Evolutionary conservation across 2,888 invertebrate genomes (phyloP), one percentile per base, ranked within the genome.

Genomic region (Eulithis testata): DNA sequence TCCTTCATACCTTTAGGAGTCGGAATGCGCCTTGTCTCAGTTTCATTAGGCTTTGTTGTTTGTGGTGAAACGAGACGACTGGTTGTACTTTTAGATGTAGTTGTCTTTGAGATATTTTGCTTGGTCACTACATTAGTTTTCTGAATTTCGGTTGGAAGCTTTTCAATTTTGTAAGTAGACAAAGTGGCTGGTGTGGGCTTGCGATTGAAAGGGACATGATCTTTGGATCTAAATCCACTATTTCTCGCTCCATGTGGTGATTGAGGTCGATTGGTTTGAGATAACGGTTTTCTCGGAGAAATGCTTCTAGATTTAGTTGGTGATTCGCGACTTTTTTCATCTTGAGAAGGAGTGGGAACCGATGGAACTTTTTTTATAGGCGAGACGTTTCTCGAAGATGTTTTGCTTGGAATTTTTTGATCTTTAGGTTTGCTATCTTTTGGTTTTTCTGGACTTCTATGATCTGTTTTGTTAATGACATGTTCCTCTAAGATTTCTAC

Each of bases 221-320:
- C 89, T 73, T 84, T 87, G 27, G 86, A 80, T 72, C 86, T 89
- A 4, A 83, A 77, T 2, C 83, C 82, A 76, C 82, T 83, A n/a
- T 75, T 62, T 73, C 84, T 90, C n/a, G 79, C 70, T n/a, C 83
- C 76, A 71, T 87, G 89, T 9, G 91, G 91, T 6, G 91, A 91
- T 47, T 86, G 87, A 5, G 91, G 86, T 11, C 88, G 80, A 49
- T 89, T 90, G 53, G 63, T 72, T 3, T 82, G 75, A 6, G 81
- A 76, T 1, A 83, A 47, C 6, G 83, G 77, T 76, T 92, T 93
- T 72, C 87, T 89, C 2, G 92, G 91, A 1, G 92, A 91, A 64
- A 83, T 80, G 64, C 90, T 89, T 71, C 91, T 86, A 6, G 82
- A 73, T 76, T 88, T 90, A 3, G 77, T 76, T 36, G 81, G 76